Evolutionary conservation across 2,113 vertebrate species (phyloP).

Genomic region (Lethenteron camtschaticum): DNA sequence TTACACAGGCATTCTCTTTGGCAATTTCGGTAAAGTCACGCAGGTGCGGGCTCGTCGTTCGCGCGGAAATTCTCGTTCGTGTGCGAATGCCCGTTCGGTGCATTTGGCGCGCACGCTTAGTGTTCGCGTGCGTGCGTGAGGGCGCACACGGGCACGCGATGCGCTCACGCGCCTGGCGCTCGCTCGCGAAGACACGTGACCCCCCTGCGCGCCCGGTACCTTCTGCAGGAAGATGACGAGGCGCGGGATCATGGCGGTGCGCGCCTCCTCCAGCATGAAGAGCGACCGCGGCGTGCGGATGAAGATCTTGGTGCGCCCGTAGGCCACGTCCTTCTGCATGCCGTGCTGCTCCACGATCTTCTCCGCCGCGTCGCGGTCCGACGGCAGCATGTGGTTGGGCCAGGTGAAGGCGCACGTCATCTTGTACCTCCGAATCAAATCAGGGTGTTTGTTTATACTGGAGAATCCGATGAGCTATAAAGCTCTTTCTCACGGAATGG

Average conservation of each 20-base stretch:
- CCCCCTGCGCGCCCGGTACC: constrained; percentile 19
- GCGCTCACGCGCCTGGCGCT: no score
- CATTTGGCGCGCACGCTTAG: no score
- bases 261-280: constrained; percentile 47
- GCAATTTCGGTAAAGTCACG: no score
- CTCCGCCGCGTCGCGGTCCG: constrained; percentile 40
- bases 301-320: constrained; percentile 59
- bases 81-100: no score
- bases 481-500: no score
- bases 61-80: no score
- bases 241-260: constrained; percentile 52
- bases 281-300: constrained; percentile 51
- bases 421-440: constrained; percentile 40
- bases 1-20: no score
- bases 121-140: no score
- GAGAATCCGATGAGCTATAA: no score
- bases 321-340: constrained; percentile 57
- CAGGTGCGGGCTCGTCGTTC: no score
- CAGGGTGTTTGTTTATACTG: background rate
- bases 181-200: no score
- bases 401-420: constrained; percentile 94
- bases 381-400: constrained; percentile 69
- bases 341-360: constrained; percentile 54
- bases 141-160: no score
- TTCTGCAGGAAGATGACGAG: constrained; percentile 78